phyloP scores from a whole-genome alignment of 2,113 vertebrate genomes.

The Vanacampus margaritifer region DNA sequence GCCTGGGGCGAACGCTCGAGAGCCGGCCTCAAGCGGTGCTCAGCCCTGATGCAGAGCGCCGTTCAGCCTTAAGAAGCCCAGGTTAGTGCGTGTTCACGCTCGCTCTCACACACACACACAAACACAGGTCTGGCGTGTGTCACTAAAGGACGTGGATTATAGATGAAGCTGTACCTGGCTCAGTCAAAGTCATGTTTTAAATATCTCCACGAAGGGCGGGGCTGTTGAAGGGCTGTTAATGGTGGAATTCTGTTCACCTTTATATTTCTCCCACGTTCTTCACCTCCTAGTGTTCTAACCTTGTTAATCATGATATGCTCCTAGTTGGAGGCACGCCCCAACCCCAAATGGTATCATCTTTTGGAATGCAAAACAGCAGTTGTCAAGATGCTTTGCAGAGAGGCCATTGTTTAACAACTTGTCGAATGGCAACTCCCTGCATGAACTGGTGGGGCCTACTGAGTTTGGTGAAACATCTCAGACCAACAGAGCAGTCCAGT shows the following conservation, averaged over 20 bases:
- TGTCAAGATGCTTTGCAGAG: too few species aligned
- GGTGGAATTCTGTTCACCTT: slow-evolving; percentile 13
- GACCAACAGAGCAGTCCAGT: too few species aligned
- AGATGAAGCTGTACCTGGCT: slow-evolving; percentile 41
- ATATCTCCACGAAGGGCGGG: slow-evolving; percentile 19
- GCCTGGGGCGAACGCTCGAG: slow-evolving; percentile 29
- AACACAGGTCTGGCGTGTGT: slow-evolving; percentile 21
- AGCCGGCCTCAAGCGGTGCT: slow-evolving; percentile 25
- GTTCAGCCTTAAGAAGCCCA: slow-evolving; percentile 17
- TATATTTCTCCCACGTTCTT: neutral
- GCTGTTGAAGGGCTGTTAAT: neutral
- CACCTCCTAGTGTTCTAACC: too few species aligned
- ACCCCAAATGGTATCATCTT: too few species aligned
- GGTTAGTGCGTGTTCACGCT: slow-evolving; percentile 15
- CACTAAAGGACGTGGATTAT: slow-evolving; percentile 49
- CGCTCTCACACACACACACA: slow-evolving; percentile 2
- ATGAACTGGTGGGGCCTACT: too few species aligned
- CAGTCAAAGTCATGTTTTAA: slow-evolving; percentile 46
- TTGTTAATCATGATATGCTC: too few species aligned
- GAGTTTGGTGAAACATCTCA: too few species aligned
- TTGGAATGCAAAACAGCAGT: too few species aligned
- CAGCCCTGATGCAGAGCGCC: slow-evolving; percentile 21
- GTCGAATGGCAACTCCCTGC: too few species aligned
- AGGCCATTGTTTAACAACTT: too few species aligned
- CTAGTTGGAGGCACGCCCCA: too few species aligned